These are phyloP conservation scores for Castor canadensis DNA, from an alignment of 2,113 vertebrate species.

Conservation along the genomic window DNA sequence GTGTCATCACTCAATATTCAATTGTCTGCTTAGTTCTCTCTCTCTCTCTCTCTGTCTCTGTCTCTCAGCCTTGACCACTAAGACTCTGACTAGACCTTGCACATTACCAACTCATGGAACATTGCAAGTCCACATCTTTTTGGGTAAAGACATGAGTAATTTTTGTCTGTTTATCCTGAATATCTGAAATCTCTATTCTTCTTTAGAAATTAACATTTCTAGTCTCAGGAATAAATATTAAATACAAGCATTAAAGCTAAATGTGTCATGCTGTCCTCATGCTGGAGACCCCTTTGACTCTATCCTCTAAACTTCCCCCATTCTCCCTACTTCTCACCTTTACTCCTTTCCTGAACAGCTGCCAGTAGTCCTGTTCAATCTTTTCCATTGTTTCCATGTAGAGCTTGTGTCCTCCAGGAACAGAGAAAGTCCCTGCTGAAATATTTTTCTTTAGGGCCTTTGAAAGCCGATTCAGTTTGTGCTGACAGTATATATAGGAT, in stretches of 20 bases:
- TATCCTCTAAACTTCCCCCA: not conserved
- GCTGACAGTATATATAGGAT: constrained; percentile 25
- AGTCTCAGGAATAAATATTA: not conserved
- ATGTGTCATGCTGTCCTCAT: not conserved
- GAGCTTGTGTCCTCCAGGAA: constrained; percentile 38
- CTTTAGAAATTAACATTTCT: not conserved
- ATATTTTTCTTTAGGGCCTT: not conserved
- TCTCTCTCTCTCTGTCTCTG: not conserved
- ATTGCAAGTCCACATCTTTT: not conserved
- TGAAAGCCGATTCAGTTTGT: not conserved
- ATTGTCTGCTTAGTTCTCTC: not conserved
- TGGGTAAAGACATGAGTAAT: not conserved
- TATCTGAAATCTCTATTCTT: not conserved
- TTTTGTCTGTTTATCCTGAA: not conserved
- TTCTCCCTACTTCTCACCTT: not conserved
- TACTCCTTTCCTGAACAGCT: constrained; percentile 40
- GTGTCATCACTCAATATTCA: not conserved
- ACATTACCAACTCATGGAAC: not conserved
- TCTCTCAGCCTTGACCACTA: not conserved
- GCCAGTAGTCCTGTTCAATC: not conserved
- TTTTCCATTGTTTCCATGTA: constrained; percentile 39
- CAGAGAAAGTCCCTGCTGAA: no score
- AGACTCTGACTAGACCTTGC: not conserved
- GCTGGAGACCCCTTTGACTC: not conserved
- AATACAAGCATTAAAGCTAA: not conserved